A percentile compares a stretch with the other conserved stretches of the same genome.
phyloP scores from a whole-genome alignment of 2,888 invertebrate species.

The Rhodophaea formosa region DNA sequence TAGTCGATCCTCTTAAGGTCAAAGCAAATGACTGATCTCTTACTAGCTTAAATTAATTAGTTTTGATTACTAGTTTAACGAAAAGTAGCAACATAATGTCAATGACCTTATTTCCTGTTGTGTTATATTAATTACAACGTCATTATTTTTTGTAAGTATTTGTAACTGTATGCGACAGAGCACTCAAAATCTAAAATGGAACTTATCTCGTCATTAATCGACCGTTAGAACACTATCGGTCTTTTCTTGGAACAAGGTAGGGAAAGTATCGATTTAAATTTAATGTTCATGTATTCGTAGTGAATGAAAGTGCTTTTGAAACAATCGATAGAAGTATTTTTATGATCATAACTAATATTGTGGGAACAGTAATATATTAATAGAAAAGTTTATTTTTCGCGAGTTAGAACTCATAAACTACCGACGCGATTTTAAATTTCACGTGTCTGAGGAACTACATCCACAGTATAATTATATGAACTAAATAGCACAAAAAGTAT shows the following conservation, averaged over 20 bases:
- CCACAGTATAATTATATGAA: no score
- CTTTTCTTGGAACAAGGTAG: neutral
- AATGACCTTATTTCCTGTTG: neutral
- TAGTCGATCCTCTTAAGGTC: no score
- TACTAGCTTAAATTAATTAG: neutral
- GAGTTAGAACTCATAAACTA: no score
- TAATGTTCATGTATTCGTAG: neutral
- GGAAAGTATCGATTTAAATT: neutral
- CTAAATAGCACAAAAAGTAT: no score
- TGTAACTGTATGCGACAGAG: conserved; percentile 23
- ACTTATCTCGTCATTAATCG: conserved; percentile 15
- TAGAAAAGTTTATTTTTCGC: no score
- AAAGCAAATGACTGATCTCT: neutral
- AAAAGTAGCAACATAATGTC: neutral
- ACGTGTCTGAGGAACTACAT: no score
- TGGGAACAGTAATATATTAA: no score
- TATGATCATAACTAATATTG: no score
- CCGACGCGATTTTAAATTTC: no score
- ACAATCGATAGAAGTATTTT: no score
- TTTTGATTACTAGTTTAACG: neutral
- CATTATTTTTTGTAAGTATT: neutral
- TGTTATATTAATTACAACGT: conserved; percentile 2
- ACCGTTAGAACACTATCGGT: conserved; percentile 17
- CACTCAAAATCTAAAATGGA: conserved; percentile 11
- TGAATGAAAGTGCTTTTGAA: no score